phyloP scores from a whole-genome alignment of 2,797 vertebrate genomes.

The Melanotaenia boesemani region DNA sequence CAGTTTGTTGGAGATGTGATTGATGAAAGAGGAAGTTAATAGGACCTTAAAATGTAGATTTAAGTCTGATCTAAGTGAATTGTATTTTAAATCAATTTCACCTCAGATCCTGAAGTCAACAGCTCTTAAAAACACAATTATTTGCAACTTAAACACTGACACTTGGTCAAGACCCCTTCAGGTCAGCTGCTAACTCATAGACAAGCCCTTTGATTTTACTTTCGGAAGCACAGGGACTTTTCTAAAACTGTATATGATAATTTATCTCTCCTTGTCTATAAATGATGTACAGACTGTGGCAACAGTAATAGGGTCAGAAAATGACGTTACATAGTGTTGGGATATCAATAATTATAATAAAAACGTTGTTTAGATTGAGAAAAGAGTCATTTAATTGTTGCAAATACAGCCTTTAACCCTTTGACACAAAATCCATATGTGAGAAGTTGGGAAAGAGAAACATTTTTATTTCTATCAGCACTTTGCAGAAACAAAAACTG shows the following conservation, averaged over 20 bases:
- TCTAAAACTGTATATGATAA: neutral
- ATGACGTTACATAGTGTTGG: neutral
- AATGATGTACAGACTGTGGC: neutral
- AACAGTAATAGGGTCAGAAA: neutral
- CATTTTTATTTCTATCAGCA: neutral
- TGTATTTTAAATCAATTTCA: too few relatives aligned
- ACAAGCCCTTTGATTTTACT: neutral
- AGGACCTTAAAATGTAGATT: too few relatives aligned
- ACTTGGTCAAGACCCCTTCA: too few relatives aligned
- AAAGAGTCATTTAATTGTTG: neutral
- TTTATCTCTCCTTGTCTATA: neutral
- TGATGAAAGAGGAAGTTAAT: too few relatives aligned
- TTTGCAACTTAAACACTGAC: neutral
- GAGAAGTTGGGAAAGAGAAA: neutral
- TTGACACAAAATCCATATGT: neutral
- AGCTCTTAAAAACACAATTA: neutral
- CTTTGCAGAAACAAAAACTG: neutral
- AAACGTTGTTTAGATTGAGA: neutral
- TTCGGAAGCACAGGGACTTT: too few relatives aligned
- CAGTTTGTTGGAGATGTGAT: too few relatives aligned
- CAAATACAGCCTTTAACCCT: neutral
- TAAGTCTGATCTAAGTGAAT: too few relatives aligned
- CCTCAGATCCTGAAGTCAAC: neutral
- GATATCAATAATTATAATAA: neutral
- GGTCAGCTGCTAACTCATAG: too few relatives aligned